These are phyloP conservation scores for Ctenosaura bakeri DNA, from an alignment of 2,797 vertebrate species.

Conservation along the genomic window DNA sequence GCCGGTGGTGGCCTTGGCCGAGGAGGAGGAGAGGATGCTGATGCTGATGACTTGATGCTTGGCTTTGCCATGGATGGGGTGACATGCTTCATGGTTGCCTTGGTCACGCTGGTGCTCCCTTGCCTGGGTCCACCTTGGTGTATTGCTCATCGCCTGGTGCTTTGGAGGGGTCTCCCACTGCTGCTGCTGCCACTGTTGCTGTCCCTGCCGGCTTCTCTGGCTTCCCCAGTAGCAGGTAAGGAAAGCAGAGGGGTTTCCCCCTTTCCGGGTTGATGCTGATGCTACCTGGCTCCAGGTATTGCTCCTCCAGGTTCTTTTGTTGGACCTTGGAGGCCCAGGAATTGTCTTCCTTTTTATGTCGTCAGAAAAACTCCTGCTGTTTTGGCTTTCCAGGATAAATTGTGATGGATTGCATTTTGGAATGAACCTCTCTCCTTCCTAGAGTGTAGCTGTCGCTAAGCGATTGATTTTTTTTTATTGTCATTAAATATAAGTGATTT, in stretches of 20 bases:
- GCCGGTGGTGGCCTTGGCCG: slow-evolving; percentile 38
- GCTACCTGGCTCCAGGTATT: not conserved
- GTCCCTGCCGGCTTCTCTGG: slow-evolving; percentile 63
- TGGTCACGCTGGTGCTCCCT: slow-evolving; percentile 62
- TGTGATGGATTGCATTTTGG: not conserved
- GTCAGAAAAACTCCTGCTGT: not conserved
- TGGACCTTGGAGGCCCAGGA: not conserved
- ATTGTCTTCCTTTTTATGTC: not conserved
- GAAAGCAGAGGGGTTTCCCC: slow-evolving; percentile 29
- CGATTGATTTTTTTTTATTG: not conserved
- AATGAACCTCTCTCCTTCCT: not conserved
- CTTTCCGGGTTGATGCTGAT: not conserved
- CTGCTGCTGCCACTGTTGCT: slow-evolving; percentile 72
- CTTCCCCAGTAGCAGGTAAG: slow-evolving; percentile 63
- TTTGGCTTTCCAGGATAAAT: not conserved
- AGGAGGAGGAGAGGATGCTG: not conserved
- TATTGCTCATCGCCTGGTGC: slow-evolving; percentile 61
- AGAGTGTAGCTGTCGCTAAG: not conserved
- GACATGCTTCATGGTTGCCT: slow-evolving; percentile 75
- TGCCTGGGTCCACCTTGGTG: slow-evolving; percentile 40
- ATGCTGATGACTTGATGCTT: slow-evolving; percentile 58
- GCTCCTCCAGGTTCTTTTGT: not conserved
- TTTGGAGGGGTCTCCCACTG: slow-evolving; percentile 68
- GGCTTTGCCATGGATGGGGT: slow-evolving; percentile 65
- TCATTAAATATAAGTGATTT: not conserved